These are phyloP conservation scores for Nasua narica DNA, from an alignment of 2,797 vertebrate genomes.

Conservation along the genomic window DNA sequence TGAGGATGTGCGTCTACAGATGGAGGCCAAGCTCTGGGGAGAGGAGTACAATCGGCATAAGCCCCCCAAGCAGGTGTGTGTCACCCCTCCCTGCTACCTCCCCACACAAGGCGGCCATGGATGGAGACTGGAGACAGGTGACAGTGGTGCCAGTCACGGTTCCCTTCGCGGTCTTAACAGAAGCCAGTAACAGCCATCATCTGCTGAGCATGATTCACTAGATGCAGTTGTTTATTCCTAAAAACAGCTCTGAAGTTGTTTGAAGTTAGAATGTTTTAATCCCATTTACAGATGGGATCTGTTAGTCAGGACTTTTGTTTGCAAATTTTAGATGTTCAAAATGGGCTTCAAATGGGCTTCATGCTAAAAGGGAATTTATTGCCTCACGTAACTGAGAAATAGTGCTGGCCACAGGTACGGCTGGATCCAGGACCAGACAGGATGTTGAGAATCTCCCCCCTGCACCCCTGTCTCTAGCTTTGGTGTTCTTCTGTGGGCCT, in stretches of 20 bases:
- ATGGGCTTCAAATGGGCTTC: neutral
- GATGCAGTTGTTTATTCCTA: neutral
- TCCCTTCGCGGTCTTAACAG: neutral
- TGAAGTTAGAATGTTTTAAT: neutral
- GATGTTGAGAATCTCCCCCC: neutral
- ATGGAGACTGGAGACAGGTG: rapidly evolving
- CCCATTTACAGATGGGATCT: neutral
- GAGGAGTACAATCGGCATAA: slow-evolving; percentile 97
- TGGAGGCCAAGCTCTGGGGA: slow-evolving; percentile 99
- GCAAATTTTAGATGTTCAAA: neutral
- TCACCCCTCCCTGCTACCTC: neutral
- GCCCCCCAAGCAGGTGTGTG: slow-evolving; percentile 95
- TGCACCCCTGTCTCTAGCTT: neutral
- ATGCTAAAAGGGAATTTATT: neutral
- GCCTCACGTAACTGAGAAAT: neutral
- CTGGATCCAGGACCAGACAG: neutral
- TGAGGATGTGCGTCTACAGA: slow-evolving; percentile 96
- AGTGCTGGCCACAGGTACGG: neutral
- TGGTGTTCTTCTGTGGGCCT: neutral
- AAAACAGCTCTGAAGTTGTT: neutral
- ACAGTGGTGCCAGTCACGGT: rapidly evolving
- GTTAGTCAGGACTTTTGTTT: neutral
- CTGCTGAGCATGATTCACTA: neutral
- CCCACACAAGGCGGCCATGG: neutral
- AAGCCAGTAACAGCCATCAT: neutral